phyloP scores from a whole-genome alignment of 2,888 invertebrate genomes.

The Helleia helle region DNA sequence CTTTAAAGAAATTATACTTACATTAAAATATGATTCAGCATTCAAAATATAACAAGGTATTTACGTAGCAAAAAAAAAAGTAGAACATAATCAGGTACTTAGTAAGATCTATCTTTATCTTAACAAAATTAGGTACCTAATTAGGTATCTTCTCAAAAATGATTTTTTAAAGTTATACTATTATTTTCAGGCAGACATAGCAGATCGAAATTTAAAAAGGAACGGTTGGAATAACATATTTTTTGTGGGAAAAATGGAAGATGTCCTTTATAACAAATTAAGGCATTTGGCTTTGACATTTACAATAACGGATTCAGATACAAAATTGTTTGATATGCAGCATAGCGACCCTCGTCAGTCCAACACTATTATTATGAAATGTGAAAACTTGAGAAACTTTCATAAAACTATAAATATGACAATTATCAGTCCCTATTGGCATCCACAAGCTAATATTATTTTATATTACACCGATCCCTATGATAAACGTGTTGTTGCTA shows the following conservation, averaged over 20 bases:
- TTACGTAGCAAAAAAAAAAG: too few relatives aligned
- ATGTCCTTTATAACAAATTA: not conserved
- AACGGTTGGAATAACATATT: conserved; percentile 3
- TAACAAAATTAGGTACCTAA: too few relatives aligned
- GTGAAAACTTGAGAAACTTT: not conserved
- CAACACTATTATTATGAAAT: not conserved
- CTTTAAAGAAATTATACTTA: too few relatives aligned
- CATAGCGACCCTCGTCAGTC: not conserved
- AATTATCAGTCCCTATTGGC: not conserved
- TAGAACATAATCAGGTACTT: too few relatives aligned
- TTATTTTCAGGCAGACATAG: not conserved
- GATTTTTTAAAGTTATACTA: too few relatives aligned
- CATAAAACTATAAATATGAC: not conserved
- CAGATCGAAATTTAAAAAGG: not conserved
- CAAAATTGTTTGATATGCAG: not conserved
- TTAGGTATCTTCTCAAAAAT: too few relatives aligned
- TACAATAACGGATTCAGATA: not conserved
- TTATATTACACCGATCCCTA: not conserved
- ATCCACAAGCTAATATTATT: not conserved
- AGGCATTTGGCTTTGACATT: not conserved
- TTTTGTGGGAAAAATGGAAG: not conserved
- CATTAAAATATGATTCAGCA: too few relatives aligned
- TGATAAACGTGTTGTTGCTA: not conserved
- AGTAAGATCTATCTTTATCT: too few relatives aligned
- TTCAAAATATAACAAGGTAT: too few relatives aligned